Conservation (phyloP, 2,888 invertebrate species). For the Shargacucullia verbasci region DNA sequence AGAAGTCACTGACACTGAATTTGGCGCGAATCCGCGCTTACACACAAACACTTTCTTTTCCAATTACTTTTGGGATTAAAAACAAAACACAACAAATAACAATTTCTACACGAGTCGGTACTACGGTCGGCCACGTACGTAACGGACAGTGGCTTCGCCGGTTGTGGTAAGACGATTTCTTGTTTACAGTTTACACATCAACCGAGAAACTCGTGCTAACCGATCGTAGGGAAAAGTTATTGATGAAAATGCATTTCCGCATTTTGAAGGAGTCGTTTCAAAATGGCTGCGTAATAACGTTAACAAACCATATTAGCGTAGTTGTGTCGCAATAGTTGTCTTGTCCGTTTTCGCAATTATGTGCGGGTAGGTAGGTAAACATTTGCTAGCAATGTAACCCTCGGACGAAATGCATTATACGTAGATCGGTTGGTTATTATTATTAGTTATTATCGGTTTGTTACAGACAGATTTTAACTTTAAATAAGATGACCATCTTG, state of each 20-base stretch:
- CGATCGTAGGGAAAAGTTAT: slow-evolving; percentile 75
- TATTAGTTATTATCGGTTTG: neutral
- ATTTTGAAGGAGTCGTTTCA: slow-evolving; percentile 70
- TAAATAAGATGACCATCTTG: neutral
- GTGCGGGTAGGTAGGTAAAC: slow-evolving; percentile 60
- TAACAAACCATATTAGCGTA: slow-evolving; percentile 62
- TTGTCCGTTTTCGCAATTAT: slow-evolving; percentile 73
- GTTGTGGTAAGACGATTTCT: slow-evolving; percentile 79
- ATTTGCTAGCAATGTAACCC: slow-evolving; percentile 36
- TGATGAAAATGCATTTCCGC: slow-evolving; percentile 72
- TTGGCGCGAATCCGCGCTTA: slow-evolving; percentile 68
- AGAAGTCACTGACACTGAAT: slow-evolving; percentile 73
- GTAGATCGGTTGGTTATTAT: slow-evolving; percentile 10
- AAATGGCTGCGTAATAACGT: slow-evolving; percentile 74
- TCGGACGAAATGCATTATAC: slow-evolving; percentile 34
- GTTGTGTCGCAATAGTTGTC: slow-evolving; percentile 68
- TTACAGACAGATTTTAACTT: too few relatives aligned
- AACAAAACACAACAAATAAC: slow-evolving; percentile 43
- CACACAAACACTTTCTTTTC: slow-evolving; percentile 61
- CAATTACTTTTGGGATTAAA: slow-evolving; percentile 39
- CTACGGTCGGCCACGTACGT: slow-evolving; percentile 79
- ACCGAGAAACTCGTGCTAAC: slow-evolving; percentile 66
- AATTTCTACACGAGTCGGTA: slow-evolving; percentile 43
- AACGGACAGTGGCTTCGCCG: slow-evolving; percentile 82
- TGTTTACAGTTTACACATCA: slow-evolving; percentile 79